These are phyloP conservation scores for Colaptes auratus DNA, from an alignment of 2,113 vertebrate species.

Conservation along the genomic window DNA sequence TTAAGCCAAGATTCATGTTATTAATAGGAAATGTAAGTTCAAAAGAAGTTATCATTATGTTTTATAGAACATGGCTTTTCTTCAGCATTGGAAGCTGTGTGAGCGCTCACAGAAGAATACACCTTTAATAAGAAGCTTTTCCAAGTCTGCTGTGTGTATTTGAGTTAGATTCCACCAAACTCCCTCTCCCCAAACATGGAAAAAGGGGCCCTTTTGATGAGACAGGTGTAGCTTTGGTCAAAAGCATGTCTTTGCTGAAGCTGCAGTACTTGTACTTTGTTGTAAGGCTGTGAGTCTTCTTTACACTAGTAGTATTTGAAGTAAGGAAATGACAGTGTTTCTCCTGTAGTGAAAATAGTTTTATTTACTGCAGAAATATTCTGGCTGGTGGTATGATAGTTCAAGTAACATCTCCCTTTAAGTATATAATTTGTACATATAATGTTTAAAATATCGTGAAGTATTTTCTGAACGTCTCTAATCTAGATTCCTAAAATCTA, in stretches of 20 bases:
- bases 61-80: neutral
- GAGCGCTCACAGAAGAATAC: neutral
- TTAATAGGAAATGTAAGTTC: neutral
- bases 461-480: neutral
- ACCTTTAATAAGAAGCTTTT: neutral
- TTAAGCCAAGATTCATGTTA: neutral
- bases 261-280: neutral
- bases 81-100: neutral
- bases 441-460: neutral
- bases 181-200: neutral
- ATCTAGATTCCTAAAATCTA: neutral
- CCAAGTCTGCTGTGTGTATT: neutral
- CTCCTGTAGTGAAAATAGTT: neutral
- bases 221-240: neutral
- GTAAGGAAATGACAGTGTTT: neutral
- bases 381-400: neutral
- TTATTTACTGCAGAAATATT: neutral
- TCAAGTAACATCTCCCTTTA: neutral
- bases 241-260: neutral
- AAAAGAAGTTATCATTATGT: neutral
- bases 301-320: neutral
- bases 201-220: neutral
- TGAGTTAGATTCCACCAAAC: neutral
- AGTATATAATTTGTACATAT: neutral
- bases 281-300: neutral